Percentiles rank a stretch among this genome's conserved stretches.
Conservation (phyloP, 2,888 invertebrate species). For the Plutella xylostella region DNA sequence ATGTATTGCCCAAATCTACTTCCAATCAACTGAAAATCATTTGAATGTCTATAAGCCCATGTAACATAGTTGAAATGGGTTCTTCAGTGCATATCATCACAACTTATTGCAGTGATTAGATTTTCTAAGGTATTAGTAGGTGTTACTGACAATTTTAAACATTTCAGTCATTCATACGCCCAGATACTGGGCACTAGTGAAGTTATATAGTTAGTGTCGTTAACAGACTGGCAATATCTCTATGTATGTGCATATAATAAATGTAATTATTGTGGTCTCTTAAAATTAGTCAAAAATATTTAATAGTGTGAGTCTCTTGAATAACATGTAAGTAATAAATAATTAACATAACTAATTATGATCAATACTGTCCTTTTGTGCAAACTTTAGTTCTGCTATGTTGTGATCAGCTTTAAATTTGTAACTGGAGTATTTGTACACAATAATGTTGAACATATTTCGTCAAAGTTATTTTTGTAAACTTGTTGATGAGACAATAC, state of each 20-base stretch:
- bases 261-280: slow-evolving; percentile 66
- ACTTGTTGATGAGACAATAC: slow-evolving; percentile 65
- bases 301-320: slow-evolving; percentile 67
- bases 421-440: slow-evolving; percentile 61
- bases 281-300: slow-evolving; percentile 68
- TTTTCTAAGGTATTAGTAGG: slow-evolving; percentile 68
- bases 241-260: slow-evolving; percentile 64
- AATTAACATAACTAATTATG: slow-evolving; percentile 33
- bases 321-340: slow-evolving; percentile 53
- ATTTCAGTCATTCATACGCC: slow-evolving; percentile 62
- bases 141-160: slow-evolving; percentile 62
- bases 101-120: slow-evolving; percentile 68
- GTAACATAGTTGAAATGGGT: slow-evolving; percentile 51
- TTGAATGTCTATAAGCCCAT: slow-evolving; percentile 49
- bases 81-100: slow-evolving; percentile 69
- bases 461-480: slow-evolving; percentile 65
- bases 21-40: too few relatives aligned
- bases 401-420: slow-evolving; percentile 66
- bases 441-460: slow-evolving; percentile 51
- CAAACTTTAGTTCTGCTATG: slow-evolving; percentile 64
- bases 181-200: slow-evolving; percentile 65
- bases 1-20: slow-evolving; percentile 44
- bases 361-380: slow-evolving; percentile 61
- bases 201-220: slow-evolving; percentile 65
- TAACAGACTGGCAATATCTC: slow-evolving; percentile 69